A percentile compares a stretch with the other conserved stretches of the same genome.
phyloP scores from a whole-genome alignment of 2,888 invertebrate genomes.

The Epirrhoe alternata region DNA sequence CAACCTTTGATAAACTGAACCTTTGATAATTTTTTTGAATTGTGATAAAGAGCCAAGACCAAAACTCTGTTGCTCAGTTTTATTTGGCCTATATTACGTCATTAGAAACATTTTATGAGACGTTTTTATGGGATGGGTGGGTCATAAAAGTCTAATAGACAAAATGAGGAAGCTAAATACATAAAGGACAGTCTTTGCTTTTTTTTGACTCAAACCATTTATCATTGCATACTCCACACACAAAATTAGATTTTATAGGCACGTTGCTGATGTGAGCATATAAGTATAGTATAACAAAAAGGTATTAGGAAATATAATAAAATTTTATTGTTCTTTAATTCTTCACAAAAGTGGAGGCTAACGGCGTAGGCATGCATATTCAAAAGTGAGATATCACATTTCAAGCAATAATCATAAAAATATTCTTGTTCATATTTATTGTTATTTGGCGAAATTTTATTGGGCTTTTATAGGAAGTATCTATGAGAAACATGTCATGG shows the following conservation, averaged over 20 bases:
- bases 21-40: too few relatives aligned
- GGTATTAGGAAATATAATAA: not conserved
- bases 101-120: constrained; percentile 7
- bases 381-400: constrained; percentile 39
- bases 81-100: not conserved
- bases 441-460: constrained; percentile 43
- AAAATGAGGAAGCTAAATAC: constrained; percentile 2
- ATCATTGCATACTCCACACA: not conserved
- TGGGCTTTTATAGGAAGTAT: constrained; percentile 13
- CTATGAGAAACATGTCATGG: constrained; percentile 25
- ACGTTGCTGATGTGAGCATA: not conserved
- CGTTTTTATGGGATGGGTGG: constrained; percentile 2
- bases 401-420: constrained; percentile 43
- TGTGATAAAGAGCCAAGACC: too few relatives aligned
- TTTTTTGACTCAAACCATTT: not conserved
- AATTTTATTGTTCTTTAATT: constrained; percentile 12
- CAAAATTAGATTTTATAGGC: not conserved
- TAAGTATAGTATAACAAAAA: not conserved
- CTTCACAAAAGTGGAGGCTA: constrained; percentile 1
- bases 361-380: constrained; percentile 33
- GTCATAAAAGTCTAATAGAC: constrained; percentile 5
- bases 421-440: constrained; percentile 36
- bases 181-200: not conserved
- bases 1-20: too few relatives aligned
- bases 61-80: too few relatives aligned